These are phyloP conservation scores for Cephalopterus ornatus DNA, from an alignment of 2,113 vertebrate species.

Conservation along the genomic window DNA sequence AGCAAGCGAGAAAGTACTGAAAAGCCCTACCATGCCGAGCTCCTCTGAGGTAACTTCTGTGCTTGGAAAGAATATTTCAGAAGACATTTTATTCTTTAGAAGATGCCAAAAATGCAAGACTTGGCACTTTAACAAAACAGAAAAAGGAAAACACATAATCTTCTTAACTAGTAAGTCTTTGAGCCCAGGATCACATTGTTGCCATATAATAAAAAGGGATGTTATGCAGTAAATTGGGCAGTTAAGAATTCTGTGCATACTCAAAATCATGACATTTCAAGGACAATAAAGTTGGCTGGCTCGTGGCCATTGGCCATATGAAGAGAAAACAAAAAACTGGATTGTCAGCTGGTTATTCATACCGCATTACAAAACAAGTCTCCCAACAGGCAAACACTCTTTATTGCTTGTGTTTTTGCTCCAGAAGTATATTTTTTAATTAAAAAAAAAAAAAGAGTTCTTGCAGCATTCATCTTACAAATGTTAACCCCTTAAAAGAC, in stretches of 20 bases:
- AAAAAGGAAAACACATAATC: constrained; percentile 74
- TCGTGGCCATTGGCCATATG: constrained; percentile 66
- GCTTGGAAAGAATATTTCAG: constrained; percentile 69
- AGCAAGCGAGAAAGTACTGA: constrained; percentile 55
- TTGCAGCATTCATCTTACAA: constrained; percentile 59
- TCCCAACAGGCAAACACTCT: constrained; percentile 68
- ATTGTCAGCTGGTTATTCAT: constrained; percentile 73
- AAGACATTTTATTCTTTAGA: constrained; percentile 73
- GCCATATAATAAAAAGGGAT: constrained; percentile 73
- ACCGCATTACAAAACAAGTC: constrained; percentile 68
- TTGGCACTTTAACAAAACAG: constrained; percentile 75
- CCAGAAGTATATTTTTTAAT: constrained; percentile 70
- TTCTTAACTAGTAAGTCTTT: constrained; percentile 75
- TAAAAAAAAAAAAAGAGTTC: constrained; percentile 48
- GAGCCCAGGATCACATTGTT: constrained; percentile 71
- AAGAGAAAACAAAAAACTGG: constrained; percentile 49
- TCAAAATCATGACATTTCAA: constrained; percentile 74
- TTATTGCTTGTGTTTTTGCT: constrained; percentile 66
- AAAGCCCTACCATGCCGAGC: constrained; percentile 53
- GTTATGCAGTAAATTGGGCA: constrained; percentile 74
- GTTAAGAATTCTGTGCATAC: constrained; percentile 72
- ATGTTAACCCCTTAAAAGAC: constrained; percentile 65
- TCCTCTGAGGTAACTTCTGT: constrained; percentile 71
- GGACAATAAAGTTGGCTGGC: constrained; percentile 75
- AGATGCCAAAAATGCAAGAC: constrained; percentile 71